Evolutionary conservation across 2,113 vertebrate genomes (phyloP).

Genomic region (Corythornis vintsioides): DNA sequence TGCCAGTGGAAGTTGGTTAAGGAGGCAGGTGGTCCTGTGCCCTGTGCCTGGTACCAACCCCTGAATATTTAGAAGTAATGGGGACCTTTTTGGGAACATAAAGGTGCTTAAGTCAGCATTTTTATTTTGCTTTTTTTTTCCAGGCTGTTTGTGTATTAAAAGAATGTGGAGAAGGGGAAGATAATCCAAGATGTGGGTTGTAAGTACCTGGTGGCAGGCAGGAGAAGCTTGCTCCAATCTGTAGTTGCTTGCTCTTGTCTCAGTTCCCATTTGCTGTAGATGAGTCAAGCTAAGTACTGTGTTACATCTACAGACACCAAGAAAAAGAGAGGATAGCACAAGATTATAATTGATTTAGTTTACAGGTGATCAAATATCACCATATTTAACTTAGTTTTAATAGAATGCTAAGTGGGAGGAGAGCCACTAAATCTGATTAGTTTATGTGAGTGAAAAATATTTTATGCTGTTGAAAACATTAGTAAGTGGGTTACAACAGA

Average conservation of each 20-base stretch:
- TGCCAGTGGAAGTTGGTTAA: background rate
- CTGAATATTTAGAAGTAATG: background rate
- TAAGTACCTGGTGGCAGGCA: background rate
- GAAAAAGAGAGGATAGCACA: background rate
- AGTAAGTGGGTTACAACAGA: background rate
- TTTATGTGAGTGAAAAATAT: background rate
- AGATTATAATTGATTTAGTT: background rate
- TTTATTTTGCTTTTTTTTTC: background rate
- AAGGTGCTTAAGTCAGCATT: background rate
- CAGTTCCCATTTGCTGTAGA: background rate
- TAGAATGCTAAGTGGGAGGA: background rate
- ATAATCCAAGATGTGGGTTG: background rate
- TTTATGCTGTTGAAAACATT: background rate
- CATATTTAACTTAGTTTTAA: background rate
- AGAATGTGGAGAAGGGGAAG: background rate
- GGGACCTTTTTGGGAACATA: background rate
- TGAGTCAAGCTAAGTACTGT: background rate
- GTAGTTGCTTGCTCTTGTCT: background rate
- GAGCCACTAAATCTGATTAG: background rate
- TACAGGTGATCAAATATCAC: background rate
- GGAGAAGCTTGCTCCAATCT: background rate
- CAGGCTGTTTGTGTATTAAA: background rate
- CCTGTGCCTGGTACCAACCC: background rate
- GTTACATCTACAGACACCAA: background rate
- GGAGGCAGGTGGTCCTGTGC: background rate